phyloP scores from a whole-genome alignment of 2,113 vertebrate species.

The Columbina picui region DNA sequence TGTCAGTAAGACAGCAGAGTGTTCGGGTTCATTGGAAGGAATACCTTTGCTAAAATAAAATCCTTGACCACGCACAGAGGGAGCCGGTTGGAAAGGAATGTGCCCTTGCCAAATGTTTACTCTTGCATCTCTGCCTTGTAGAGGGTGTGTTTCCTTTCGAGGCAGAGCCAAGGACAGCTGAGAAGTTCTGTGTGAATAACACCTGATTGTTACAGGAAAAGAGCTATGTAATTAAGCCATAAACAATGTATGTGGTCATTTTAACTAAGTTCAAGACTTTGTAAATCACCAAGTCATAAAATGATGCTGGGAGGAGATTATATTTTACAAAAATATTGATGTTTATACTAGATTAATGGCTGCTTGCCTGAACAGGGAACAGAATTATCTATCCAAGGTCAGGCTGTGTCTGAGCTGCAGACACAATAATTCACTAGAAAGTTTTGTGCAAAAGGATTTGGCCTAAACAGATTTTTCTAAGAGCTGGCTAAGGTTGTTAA shows the following conservation, averaged over 20 bases:
- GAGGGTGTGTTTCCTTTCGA: conserved; percentile 62
- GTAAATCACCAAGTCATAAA: conserved; percentile 72
- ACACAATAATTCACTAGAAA: conserved; percentile 26
- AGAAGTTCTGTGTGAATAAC: conserved; percentile 72
- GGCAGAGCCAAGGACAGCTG: conserved; percentile 71
- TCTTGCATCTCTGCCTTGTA: conserved; percentile 62
- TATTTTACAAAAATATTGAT: conserved; percentile 76
- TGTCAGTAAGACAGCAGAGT: conserved; percentile 21
- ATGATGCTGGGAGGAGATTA: conserved; percentile 43
- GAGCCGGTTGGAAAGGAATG: not conserved
- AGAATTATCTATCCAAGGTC: conserved; percentile 30
- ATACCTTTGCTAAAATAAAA: conserved; percentile 23
- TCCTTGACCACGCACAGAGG: not conserved
- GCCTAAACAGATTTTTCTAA: conserved; percentile 31
- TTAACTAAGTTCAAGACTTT: conserved; percentile 74
- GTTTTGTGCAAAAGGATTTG: conserved; percentile 32
- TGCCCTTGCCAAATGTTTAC: conserved; percentile 70
- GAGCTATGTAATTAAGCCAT: conserved; percentile 70
- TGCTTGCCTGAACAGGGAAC: not conserved
- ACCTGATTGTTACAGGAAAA: conserved; percentile 70
- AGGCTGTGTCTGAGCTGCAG: conserved; percentile 19
- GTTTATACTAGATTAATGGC: conserved; percentile 74
- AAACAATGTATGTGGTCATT: conserved; percentile 72
- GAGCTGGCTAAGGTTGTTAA: conserved; percentile 24
- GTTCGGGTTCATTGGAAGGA: conserved; percentile 28